Evolutionary conservation across 2,888 invertebrate species (phyloP).

Genomic region (Apamea monoglypha): DNA sequence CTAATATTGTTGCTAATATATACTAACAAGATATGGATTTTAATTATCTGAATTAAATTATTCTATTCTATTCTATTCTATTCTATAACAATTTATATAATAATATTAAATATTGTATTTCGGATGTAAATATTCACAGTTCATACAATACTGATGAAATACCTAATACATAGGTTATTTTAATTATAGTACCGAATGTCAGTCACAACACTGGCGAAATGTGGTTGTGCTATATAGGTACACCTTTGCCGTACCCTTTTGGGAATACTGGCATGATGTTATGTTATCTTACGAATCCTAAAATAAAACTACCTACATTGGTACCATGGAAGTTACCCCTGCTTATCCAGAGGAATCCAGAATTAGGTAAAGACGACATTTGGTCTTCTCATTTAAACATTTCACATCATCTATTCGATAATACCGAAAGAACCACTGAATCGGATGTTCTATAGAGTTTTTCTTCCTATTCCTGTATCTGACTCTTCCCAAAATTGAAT

Average conservation of each 20-base stretch:
- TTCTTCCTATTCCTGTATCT: too few species aligned
- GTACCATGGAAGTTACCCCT: background rate
- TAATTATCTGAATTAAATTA: too few species aligned
- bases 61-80: too few species aligned
- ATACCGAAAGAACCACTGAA: background rate
- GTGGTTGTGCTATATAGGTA: background rate
- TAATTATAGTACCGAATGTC: background rate
- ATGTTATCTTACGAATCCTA: background rate
- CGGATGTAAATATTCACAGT: background rate
- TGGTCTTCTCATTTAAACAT: too few species aligned
- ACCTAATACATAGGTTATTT: background rate
- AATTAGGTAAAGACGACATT: background rate
- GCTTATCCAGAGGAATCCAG: background rate
- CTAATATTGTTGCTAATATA: too few species aligned
- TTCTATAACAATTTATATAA: background rate
- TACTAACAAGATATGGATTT: too few species aligned
- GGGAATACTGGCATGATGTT: background rate
- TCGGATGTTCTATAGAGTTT: too few species aligned
- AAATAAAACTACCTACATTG: background rate
- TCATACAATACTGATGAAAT: conserved; percentile 13
- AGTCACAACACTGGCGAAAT: background rate
- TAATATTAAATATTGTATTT: background rate
- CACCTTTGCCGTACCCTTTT: background rate
- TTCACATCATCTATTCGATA: background rate
- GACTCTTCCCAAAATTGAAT: background rate